Conservation (phyloP, 2,113 vertebrate species). For the Chrysemys picta region DNA sequence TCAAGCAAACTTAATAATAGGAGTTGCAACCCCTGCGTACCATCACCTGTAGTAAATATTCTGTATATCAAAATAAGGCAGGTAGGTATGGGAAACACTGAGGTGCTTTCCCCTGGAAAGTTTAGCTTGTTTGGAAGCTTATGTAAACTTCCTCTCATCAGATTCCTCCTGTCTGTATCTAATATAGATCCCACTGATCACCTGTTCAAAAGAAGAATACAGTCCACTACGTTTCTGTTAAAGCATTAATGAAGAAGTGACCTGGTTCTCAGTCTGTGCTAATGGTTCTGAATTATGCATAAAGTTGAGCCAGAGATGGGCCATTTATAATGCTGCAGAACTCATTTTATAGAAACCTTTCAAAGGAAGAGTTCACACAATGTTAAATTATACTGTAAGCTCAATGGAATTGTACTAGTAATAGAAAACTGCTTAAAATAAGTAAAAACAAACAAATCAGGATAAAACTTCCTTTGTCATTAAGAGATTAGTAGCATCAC, state of each 20-base stretch:
- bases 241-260: not conserved
- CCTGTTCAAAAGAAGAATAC: not conserved
- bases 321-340: not conserved
- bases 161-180: not conserved
- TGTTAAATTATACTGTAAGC: conserved; percentile 21
- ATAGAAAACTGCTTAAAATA: conserved; percentile 24
- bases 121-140: not conserved
- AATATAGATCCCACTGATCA: not conserved
- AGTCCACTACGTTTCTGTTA: not conserved
- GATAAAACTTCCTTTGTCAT: conserved; percentile 33
- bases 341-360: conserved; percentile 16
- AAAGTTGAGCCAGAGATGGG: not conserved
- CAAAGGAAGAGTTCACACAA: not conserved
- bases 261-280: not conserved
- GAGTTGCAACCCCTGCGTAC: not conserved
- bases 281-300: not conserved
- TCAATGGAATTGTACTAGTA: not conserved
- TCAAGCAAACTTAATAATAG: not conserved
- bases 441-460: not conserved
- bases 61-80: not conserved
- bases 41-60: not conserved
- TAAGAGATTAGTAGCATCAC: conserved; percentile 7
- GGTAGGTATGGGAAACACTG: not conserved
- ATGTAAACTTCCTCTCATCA: not conserved
- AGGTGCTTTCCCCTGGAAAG: not conserved